Conservation (phyloP, 2,888 invertebrate genomes). For the Orthosia gracilis region DNA sequence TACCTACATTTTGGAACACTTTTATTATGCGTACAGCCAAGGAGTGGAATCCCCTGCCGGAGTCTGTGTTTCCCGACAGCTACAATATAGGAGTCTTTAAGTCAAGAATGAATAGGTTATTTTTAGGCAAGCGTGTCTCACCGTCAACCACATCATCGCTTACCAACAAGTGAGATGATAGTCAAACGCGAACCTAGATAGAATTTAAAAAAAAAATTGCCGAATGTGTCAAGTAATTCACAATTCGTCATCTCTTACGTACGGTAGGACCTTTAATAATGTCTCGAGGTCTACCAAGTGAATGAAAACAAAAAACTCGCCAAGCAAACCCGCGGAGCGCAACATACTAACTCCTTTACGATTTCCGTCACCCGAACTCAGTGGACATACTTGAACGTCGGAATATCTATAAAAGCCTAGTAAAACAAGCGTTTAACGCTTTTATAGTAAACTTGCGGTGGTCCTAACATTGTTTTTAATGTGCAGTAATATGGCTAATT, state of each 20-base stretch:
- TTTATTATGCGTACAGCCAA: too few species aligned
- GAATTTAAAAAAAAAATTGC: too few species aligned
- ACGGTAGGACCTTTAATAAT: not conserved
- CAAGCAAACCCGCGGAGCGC: constrained; percentile 27
- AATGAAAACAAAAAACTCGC: constrained; percentile 3
- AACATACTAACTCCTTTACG: constrained; percentile 65
- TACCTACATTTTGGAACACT: too few species aligned
- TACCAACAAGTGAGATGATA: too few species aligned
- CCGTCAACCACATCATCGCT: too few species aligned
- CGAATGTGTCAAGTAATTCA: too few species aligned
- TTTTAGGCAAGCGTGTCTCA: too few species aligned
- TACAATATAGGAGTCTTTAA: too few species aligned
- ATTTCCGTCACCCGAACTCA: constrained; percentile 67
- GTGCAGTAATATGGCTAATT: constrained; percentile 87
- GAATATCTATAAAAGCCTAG: constrained; percentile 81
- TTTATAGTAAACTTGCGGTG: constrained; percentile 86
- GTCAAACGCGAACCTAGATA: too few species aligned
- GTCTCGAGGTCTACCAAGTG: not conserved
- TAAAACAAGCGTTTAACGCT: constrained; percentile 79
- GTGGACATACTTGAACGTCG: constrained; percentile 69
- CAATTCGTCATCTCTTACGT: not conserved
- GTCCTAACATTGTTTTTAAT: constrained; percentile 90
- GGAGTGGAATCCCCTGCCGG: too few species aligned
- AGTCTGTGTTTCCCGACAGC: too few species aligned
- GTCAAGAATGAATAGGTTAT: too few species aligned